A percentile compares a stretch with the other conserved stretches of the same genome.
These are phyloP conservation scores for Orchestia grillus DNA, from an alignment of 1,140 invertebrate genomes.

Conservation along the genomic window DNA sequence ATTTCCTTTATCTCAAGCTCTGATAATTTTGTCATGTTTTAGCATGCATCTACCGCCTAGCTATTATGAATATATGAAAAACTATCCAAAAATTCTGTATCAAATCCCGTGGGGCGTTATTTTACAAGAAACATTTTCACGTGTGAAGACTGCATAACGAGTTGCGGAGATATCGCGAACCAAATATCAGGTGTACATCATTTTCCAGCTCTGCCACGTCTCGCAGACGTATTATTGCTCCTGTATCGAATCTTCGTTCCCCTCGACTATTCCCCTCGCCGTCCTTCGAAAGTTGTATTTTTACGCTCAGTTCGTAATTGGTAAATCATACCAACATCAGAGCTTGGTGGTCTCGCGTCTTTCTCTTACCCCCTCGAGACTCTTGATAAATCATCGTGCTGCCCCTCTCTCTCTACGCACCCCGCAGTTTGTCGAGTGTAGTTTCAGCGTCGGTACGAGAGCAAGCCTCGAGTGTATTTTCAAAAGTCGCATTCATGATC, in stretches of 20 bases:
- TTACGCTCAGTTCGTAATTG: neutral
- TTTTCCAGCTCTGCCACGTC: neutral
- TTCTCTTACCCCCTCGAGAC: neutral
- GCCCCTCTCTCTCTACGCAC: neutral
- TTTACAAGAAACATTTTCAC: neutral
- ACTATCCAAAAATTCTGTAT: neutral
- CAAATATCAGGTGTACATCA: neutral
- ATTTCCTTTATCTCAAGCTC: neutral
- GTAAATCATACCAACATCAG: conserved; percentile 8
- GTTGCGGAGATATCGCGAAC: neutral
- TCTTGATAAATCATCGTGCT: neutral
- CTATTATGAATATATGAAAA: neutral
- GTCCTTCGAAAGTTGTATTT: neutral
- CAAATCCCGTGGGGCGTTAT: neutral
- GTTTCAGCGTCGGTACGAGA: neutral
- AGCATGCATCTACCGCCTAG: neutral
- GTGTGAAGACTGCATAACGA: neutral
- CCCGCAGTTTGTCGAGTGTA: conserved; percentile 39
- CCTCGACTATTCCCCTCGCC: neutral
- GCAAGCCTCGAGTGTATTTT: conserved; percentile 19
- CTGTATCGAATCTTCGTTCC: neutral
- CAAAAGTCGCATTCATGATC: conserved; percentile 48
- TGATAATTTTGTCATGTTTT: neutral
- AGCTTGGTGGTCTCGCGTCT: neutral
- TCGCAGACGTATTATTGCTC: neutral